A percentile compares a stretch with the other conserved stretches of the same genome.
These are phyloP conservation scores for Osmerus mordax DNA, from an alignment of 2,113 vertebrate species.

Conservation along the genomic window DNA sequence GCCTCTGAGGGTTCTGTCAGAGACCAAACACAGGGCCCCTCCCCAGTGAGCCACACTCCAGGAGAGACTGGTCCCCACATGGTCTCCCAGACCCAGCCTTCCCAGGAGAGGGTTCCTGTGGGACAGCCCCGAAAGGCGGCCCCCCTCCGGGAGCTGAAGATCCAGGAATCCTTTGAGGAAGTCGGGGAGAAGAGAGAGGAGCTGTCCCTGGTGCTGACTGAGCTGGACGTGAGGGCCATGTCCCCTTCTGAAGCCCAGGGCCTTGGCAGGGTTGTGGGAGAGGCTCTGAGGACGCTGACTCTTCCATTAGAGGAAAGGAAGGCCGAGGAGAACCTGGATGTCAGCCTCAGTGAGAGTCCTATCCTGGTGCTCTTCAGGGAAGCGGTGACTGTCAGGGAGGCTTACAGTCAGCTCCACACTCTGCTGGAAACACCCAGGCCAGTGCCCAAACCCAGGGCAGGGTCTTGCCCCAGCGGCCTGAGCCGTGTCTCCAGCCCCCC, in stretches of 20 bases:
- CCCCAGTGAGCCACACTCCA: slow-evolving; percentile 7
- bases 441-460: slow-evolving; percentile 38
- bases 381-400: slow-evolving; percentile 28
- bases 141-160: slow-evolving; percentile 28
- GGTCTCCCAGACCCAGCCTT: background rate
- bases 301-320: slow-evolving; percentile 39
- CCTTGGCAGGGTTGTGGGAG: slow-evolving; percentile 8
- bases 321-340: slow-evolving; percentile 11
- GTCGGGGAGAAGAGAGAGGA: slow-evolving; percentile 30
- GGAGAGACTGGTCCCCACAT: slow-evolving; percentile 14
- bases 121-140: slow-evolving; percentile 16
- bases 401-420: slow-evolving; percentile 41
- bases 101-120: slow-evolving; percentile 16
- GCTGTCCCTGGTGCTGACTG: slow-evolving; percentile 40
- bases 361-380: slow-evolving; percentile 37
- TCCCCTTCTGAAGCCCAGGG: slow-evolving; percentile 25
- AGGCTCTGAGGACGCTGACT: slow-evolving; percentile 35
- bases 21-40: slow-evolving; percentile 32
- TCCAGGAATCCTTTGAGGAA: slow-evolving; percentile 33
- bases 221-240: slow-evolving; percentile 48
- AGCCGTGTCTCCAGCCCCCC: background rate
- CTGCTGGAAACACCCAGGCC: slow-evolving; percentile 42
- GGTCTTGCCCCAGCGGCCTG: slow-evolving; percentile 8
- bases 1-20: slow-evolving; percentile 56
- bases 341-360: slow-evolving; percentile 31